phyloP scores from a whole-genome alignment of 2,888 invertebrate species.

The Macaria notata region DNA sequence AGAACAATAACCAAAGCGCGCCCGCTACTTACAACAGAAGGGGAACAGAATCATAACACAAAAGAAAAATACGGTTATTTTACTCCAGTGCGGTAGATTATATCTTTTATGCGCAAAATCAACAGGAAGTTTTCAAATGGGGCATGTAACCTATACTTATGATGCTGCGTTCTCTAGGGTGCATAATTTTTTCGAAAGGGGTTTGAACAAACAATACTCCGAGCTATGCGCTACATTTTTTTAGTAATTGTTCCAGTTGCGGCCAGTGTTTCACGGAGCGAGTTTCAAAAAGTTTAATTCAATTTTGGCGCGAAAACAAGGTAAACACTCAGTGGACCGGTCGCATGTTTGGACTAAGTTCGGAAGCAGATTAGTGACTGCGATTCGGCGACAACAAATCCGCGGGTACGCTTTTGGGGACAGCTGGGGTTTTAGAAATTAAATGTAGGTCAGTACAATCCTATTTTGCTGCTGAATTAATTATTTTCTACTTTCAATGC shows the following conservation, averaged over 20 bases:
- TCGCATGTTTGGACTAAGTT: slow-evolving; percentile 50
- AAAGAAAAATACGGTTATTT: slow-evolving; percentile 80
- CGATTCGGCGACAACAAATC: slow-evolving; percentile 39
- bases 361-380: slow-evolving; percentile 57
- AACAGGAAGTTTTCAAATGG: slow-evolving; percentile 81
- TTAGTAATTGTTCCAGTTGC: slow-evolving; percentile 56
- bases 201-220: slow-evolving; percentile 66
- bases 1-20: slow-evolving; percentile 56
- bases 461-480: slow-evolving; percentile 2
- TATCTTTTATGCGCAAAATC: slow-evolving; percentile 80
- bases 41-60: slow-evolving; percentile 73
- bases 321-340: slow-evolving; percentile 55
- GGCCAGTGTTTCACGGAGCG: slow-evolving; percentile 21
- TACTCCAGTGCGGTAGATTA: slow-evolving; percentile 81
- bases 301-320: slow-evolving; percentile 55
- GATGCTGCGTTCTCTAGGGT: slow-evolving; percentile 70
- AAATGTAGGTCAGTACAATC: slow-evolving; percentile 12
- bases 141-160: slow-evolving; percentile 82
- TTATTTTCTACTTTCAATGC: slow-evolving; percentile 3
- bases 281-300: slow-evolving; percentile 61
- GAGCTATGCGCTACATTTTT: slow-evolving; percentile 37
- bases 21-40: slow-evolving; percentile 49
- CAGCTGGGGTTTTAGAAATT: slow-evolving; percentile 30
- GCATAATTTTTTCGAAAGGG: slow-evolving; percentile 76
- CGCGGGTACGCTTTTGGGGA: slow-evolving; percentile 31